These are phyloP conservation scores for Chaetops frenatus DNA, from an alignment of 2,113 vertebrate species.

Conservation along the genomic window DNA sequence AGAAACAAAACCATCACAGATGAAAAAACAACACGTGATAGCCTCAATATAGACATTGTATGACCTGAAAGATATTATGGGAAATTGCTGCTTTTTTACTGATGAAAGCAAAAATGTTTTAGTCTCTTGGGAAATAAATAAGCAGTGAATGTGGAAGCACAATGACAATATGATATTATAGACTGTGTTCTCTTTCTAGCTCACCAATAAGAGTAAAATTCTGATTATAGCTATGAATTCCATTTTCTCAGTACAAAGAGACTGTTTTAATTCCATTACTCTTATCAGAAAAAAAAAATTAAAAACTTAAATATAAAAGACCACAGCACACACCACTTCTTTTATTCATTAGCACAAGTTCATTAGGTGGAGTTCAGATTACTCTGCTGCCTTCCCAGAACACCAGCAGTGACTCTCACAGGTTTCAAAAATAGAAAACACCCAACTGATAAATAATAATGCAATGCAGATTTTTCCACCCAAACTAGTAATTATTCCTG, in stretches of 20 bases:
- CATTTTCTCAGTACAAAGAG: background rate
- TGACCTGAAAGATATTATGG: background rate
- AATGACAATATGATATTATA: background rate
- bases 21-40: background rate
- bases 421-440: background rate
- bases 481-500: background rate
- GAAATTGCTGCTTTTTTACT: background rate
- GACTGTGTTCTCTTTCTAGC: background rate
- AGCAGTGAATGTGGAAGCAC: background rate
- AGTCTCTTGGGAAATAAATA: constrained; percentile 7
- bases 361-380: background rate
- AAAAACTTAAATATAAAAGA: background rate
- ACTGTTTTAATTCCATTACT: background rate
- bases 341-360: background rate
- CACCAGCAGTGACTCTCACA: background rate
- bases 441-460: background rate
- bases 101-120: background rate
- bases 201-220: background rate
- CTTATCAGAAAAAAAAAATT: background rate
- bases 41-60: background rate
- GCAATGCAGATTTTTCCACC: background rate
- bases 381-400: background rate
- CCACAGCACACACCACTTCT: background rate
- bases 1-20: background rate
- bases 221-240: background rate